phyloP scores from a whole-genome alignment of 2,113 vertebrate species.

The Hippocampus barbouri region DNA sequence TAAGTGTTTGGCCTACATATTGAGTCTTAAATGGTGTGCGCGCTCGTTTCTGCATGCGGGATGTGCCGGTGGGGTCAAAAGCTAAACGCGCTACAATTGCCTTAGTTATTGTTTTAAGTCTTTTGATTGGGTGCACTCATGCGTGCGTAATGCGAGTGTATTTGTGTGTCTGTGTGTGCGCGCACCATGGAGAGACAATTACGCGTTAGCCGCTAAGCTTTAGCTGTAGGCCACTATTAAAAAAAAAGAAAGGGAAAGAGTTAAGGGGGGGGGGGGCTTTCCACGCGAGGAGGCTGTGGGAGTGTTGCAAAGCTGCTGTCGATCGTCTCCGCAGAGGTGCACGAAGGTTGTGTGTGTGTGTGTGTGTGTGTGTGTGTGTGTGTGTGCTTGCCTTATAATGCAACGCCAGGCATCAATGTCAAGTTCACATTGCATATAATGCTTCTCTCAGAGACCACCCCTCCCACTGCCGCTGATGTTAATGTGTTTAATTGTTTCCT shows the following conservation, averaged over 20 bases:
- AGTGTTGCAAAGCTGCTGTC: slow-evolving; percentile 55
- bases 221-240: slow-evolving; percentile 67
- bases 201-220: slow-evolving; percentile 60
- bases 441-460: slow-evolving; percentile 43
- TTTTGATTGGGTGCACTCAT: slow-evolving; percentile 68
- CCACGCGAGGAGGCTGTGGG: slow-evolving; percentile 57
- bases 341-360: not conserved
- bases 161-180: slow-evolving; percentile 14
- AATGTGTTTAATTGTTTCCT: slow-evolving; percentile 77
- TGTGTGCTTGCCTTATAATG: not conserved
- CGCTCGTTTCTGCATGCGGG: not conserved
- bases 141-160: slow-evolving; percentile 57
- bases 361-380: not conserved
- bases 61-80: slow-evolving; percentile 67
- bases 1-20: not conserved
- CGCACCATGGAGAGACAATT: not conserved
- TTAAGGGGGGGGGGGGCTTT: slow-evolving; percentile 32
- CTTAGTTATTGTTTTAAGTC: slow-evolving; percentile 70
- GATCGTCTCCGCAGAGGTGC: slow-evolving; percentile 54
- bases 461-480: slow-evolving; percentile 61
- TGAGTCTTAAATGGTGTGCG: not conserved
- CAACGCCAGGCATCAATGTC: slow-evolving; percentile 69
- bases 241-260: slow-evolving; percentile 53
- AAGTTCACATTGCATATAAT: slow-evolving; percentile 67
- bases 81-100: slow-evolving; percentile 67